Evolutionary conservation across 2,888 invertebrate species (phyloP).

Genomic region (Eudasyphora cyanicolor): DNA sequence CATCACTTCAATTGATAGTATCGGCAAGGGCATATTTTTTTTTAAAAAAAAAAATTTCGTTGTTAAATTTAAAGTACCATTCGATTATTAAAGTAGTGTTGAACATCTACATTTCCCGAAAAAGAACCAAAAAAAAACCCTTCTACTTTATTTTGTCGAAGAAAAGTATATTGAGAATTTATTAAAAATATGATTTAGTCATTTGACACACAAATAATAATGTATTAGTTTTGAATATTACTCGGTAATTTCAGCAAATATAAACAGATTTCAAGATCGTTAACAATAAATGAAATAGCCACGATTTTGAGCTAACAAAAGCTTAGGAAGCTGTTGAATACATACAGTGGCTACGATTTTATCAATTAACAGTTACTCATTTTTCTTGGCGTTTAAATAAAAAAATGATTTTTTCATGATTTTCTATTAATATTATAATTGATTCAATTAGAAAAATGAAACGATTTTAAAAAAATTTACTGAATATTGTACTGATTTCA

Average conservation of each 20-base stretch:
- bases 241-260: not conserved
- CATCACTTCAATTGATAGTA: not conserved
- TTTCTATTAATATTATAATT: too few relatives aligned
- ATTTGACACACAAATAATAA: not conserved
- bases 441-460: too few relatives aligned
- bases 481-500: too few relatives aligned
- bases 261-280: not conserved
- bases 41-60: slow-evolving; percentile 9
- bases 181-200: not conserved
- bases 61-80: not conserved
- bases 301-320: too few relatives aligned
- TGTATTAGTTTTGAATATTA: not conserved
- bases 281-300: not conserved
- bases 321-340: too few relatives aligned
- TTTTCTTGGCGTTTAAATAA: too few relatives aligned
- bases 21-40: not conserved
- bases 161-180: slow-evolving; percentile 7
- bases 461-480: too few relatives aligned
- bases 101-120: not conserved
- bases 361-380: too few relatives aligned
- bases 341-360: too few relatives aligned
- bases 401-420: too few relatives aligned
- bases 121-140: not conserved
- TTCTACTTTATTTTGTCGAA: not conserved
- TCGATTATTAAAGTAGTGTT: slow-evolving; percentile 16